These are phyloP conservation scores for Ceratothoa steindachneri DNA, from an alignment of 2,888 invertebrate species.

Conservation along the genomic window DNA sequence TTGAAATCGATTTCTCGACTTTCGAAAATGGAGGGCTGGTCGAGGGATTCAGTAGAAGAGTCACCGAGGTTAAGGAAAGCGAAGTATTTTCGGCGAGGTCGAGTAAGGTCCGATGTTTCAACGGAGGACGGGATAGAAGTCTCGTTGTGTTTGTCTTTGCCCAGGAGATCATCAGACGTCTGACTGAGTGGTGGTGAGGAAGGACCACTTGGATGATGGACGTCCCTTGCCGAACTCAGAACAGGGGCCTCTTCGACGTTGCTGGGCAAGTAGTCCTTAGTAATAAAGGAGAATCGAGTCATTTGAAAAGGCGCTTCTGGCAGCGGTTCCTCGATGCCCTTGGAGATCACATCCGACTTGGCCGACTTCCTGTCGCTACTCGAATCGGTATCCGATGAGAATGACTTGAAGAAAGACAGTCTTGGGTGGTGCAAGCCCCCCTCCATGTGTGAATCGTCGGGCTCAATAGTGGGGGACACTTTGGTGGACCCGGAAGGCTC, in stretches of 20 bases:
- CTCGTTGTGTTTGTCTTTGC: background rate
- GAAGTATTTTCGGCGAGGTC: slow-evolving; percentile 7
- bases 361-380: slow-evolving; percentile 2
- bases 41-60: slow-evolving; percentile 1
- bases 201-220: background rate
- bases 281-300: slow-evolving; percentile 44
- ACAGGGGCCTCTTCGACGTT: slow-evolving; percentile 7
- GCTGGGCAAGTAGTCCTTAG: slow-evolving; percentile 40
- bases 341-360: background rate
- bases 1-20: background rate
- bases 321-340: background rate
- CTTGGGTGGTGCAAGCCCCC: background rate
- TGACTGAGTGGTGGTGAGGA: background rate
- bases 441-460: slow-evolving; percentile 26
- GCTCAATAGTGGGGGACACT: slow-evolving; percentile 44
- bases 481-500: slow-evolving; percentile 40
- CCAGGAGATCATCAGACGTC: background rate
- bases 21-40: background rate
- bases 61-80: background rate
- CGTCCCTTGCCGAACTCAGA: background rate
- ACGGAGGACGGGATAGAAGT: background rate
- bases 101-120: background rate
- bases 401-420: slow-evolving; percentile 1
- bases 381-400: slow-evolving; percentile 19
- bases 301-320: slow-evolving; percentile 19